Evolutionary conservation across 2,797 vertebrate genomes (phyloP).

Genomic region (Sus cebifrons): DNA sequence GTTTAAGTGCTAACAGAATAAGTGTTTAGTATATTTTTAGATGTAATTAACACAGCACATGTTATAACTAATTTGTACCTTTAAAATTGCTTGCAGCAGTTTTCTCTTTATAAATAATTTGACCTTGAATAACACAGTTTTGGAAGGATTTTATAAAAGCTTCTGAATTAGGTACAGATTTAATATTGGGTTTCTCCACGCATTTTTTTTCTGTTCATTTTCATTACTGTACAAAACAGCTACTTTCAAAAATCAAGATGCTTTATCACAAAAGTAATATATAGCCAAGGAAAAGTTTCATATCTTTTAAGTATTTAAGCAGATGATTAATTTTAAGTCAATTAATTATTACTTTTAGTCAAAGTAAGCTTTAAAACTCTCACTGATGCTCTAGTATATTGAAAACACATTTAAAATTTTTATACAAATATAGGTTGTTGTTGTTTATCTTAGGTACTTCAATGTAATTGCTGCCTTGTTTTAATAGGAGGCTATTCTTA

Average conservation of each 20-base stretch:
- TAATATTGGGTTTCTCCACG: not conserved
- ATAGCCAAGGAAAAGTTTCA: constrained; percentile 31
- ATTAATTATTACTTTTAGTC: constrained; percentile 23
- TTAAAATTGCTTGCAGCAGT: constrained; percentile 83
- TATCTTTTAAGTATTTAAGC: not conserved
- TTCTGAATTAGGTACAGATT: not conserved
- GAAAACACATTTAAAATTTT: not conserved
- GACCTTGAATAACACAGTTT: constrained; percentile 85
- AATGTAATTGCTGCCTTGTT: not conserved
- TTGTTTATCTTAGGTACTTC: not conserved
- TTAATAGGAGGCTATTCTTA: not conserved
- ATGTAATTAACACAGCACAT: constrained; percentile 87
- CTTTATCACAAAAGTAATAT: not conserved
- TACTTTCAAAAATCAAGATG: not conserved
- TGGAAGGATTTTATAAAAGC: not conserved
- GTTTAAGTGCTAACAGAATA: constrained; percentile 87
- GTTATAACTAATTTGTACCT: constrained; percentile 85
- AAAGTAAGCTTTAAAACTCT: constrained; percentile 53
- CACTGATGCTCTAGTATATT: not conserved
- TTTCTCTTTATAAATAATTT: constrained; percentile 80
- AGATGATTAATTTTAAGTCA: constrained; percentile 13
- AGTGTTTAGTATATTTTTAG: constrained; percentile 88
- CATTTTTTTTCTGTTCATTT: not conserved
- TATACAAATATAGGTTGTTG: not conserved
- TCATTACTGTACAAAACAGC: not conserved